Evolutionary conservation across 2,888 invertebrate species (phyloP), one percentile per base, ranked within the genome.

Genomic region (Hecatera dysodea): DNA sequence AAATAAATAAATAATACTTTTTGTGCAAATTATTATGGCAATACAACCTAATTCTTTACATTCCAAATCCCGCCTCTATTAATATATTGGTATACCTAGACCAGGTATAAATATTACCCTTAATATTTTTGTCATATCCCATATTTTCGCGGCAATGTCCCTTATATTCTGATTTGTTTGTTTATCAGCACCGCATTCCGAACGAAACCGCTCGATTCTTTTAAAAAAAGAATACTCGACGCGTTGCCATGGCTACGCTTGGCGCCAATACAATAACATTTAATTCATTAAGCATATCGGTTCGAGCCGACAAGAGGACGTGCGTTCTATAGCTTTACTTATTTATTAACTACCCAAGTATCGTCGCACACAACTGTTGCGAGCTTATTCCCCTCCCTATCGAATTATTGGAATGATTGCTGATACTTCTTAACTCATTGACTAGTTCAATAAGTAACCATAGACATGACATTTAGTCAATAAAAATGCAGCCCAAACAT

Each of bases 161-260:
- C n/a, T n/a, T n/a, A n/a, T n/a, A n/a, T 7, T 36, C 2, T 1
- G 2, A 46, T 19, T 3, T 6, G 19, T 15, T 2, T 42, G 36
- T 61, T 24, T 27, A 24, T 39, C n/a, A 15, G 24, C 19, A 2
- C 36, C 33, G 39, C 15, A 42, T 27, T 48, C 39, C 19, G 52
- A 46, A 62, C 57, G 12, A 19, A 12, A n/a, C n/a, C 61, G 12
- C 69, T 57, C 61, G 29, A 52, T 19, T 75, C 57, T 75, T 65
- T 24, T 50, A 60, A 75, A 76, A 33, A 79, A 70, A 63, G 27
- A 69, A 57, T 44, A 33, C 24, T 27, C 44, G 27, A 82, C 82
- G 75, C 89, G 85, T 80, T 83, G 73, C 69, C 61, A 56, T 52
- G 44, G 60, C 48, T n/a, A 72, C 64, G 78, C 36, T 72, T 71